Evolutionary conservation across 2,888 invertebrate species (phyloP), one percentile per base, ranked within the genome.

Genomic region (Stomorhina lunata): DNA sequence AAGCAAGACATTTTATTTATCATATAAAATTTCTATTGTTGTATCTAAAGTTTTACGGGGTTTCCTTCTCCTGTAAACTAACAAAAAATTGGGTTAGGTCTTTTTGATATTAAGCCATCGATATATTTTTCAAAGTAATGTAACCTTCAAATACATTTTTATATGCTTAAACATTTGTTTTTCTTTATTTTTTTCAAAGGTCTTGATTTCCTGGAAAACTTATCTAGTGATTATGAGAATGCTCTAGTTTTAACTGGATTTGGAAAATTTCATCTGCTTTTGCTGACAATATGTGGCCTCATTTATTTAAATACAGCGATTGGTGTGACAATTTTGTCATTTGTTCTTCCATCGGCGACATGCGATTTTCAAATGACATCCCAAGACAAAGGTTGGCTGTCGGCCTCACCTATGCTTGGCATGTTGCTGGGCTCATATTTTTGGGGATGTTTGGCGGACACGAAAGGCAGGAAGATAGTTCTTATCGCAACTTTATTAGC

Each of bases 271-370:
- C 96, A 97, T 90, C 94, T 94, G 88, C 93, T 94, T 86, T 92
- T 97, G 85, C 91, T 96, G 89, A 92, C 95, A 76, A 91, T 96
- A 90, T 95, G 95, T 87, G 96, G 96, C 22, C 92, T 96, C 88
- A 96, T 96, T 84, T 96, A 96, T 89, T 92, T 96, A 85, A 96
- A 96, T 92, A 96, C 96, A 55, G 96, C 96, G 72, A 93, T 97
- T 84, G 96, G 95, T 34, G 94, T 95, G 87, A 95, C 95, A 63
- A 95, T 94, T 85, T 93, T 96, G 82, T 96, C 96, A 50, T 96
- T 97, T 89, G 95, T 97, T 77, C 91, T 97, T 78, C 96, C 97
- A 4, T 94, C 96, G 4, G 96, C 96, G 61, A 95, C 95, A 89
- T 96, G 96, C 92, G 96, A 96, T 91, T 95, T 95, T 92, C 91